Percentiles rank a stretch among this genome's conserved stretches.
These are phyloP conservation scores for Drosophila kikkawai DNA, from an alignment of 1,140 invertebrate genomes.

Conservation along the genomic window DNA sequence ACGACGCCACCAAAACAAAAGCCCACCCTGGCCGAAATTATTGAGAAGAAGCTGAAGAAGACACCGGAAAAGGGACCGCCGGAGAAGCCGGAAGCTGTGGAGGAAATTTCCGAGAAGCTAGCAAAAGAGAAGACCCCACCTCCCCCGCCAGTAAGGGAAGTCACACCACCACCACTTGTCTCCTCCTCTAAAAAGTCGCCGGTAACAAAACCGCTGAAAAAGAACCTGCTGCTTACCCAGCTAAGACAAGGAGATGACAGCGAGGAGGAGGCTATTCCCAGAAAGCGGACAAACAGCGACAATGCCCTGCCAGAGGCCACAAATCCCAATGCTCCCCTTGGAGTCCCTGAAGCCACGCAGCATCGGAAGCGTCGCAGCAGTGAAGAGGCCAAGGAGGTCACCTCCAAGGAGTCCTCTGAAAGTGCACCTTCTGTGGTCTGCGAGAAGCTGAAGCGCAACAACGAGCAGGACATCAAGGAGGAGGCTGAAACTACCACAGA, in stretches of 20 bases:
- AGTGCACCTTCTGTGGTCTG: conserved; percentile 29
- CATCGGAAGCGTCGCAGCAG: conserved; percentile 78
- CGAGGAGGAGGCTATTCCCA: conserved; percentile 72
- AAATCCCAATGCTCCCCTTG: conserved; percentile 2
- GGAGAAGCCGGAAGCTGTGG: neutral
- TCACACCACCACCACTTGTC: conserved; percentile 27
- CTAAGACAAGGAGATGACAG: conserved; percentile 75
- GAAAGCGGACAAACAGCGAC: conserved; percentile 74
- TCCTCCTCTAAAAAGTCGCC: conserved; percentile 62
- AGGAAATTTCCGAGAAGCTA: neutral
- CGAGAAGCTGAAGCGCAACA: conserved; percentile 67
- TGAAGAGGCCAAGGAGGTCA: conserved; percentile 58
- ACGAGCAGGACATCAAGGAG: conserved; percentile 46
- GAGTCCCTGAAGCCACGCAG: conserved; percentile 37
- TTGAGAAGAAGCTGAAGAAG: conserved; percentile 80
- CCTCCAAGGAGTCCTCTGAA: conserved; percentile 49
- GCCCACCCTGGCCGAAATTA: conserved; percentile 76
- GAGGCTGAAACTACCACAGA: neutral
- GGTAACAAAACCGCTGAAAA: conserved; percentile 77
- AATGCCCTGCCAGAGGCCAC: conserved; percentile 27
- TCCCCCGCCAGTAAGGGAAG: neutral
- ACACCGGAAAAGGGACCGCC: conserved; percentile 41
- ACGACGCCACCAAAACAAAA: conserved; percentile 53
- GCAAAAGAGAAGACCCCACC: neutral
- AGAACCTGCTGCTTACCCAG: conserved; percentile 75